Percentiles rank a stretch among this genome's conserved stretches.
Conservation (phyloP, 2,797 vertebrate genomes). For the Manis pentadactyla region DNA sequence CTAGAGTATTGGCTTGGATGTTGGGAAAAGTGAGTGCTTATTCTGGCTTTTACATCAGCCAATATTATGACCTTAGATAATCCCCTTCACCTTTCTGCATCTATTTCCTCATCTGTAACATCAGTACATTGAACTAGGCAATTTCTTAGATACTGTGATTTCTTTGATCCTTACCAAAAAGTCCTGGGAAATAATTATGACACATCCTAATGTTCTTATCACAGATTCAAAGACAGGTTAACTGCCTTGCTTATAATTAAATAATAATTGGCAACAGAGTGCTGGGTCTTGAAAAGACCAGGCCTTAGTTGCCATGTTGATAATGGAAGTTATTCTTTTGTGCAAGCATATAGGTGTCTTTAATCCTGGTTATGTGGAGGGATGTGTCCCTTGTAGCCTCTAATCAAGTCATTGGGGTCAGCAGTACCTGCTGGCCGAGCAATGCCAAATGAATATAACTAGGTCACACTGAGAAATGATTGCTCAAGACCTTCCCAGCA, state of each 20-base stretch:
- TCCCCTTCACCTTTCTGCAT: not conserved
- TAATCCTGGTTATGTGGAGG: not conserved
- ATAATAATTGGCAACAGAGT: not conserved
- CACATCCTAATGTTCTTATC: not conserved
- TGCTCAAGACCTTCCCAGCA: not conserved
- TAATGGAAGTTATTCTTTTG: not conserved
- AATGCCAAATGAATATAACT: not conserved
- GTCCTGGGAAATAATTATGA: not conserved
- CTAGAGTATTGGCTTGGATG: not conserved
- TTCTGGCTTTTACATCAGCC: not conserved
- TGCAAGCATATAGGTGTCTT: not conserved
- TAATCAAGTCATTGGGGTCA: not conserved
- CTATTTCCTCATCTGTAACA: not conserved
- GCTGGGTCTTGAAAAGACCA: not conserved
- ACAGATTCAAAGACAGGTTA: not conserved
- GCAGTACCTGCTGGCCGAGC: not conserved
- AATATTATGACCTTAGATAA: not conserved
- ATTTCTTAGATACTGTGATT: not conserved
- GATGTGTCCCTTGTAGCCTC: not conserved
- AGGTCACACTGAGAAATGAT: not conserved
- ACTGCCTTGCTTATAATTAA: constrained; percentile 8
- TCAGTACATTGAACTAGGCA: not conserved
- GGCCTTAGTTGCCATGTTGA: not conserved
- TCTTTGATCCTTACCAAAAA: not conserved
- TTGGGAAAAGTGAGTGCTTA: not conserved